Conservation (phyloP, 1,140 invertebrate genomes). For the Rhynchophorus ferrugineus region DNA sequence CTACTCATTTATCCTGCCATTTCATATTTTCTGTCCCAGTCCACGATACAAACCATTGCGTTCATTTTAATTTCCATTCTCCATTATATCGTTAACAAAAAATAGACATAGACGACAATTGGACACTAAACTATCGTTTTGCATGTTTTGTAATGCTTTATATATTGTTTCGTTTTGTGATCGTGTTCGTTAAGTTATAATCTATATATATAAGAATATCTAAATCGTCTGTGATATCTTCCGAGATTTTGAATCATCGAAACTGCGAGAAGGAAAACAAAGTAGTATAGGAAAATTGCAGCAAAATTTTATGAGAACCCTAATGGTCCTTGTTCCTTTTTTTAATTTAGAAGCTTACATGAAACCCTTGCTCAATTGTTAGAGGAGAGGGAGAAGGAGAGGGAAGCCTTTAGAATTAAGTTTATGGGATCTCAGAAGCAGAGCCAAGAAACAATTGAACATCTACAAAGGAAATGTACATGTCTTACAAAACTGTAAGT, state of each 20-base stretch:
- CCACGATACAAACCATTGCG: conserved; percentile 30
- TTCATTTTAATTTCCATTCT: conserved; percentile 31
- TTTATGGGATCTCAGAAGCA: conserved; percentile 33
- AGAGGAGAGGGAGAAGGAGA: conserved; percentile 32
- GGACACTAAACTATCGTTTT: background rate
- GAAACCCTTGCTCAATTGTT: conserved; percentile 33
- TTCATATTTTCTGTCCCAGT: conserved; percentile 36
- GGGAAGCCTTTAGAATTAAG: conserved; percentile 30
- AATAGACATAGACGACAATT: background rate
- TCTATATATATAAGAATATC: too few relatives aligned
- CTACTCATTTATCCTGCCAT: conserved; percentile 35
- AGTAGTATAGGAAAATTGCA: too few relatives aligned
- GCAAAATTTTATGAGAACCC: too few relatives aligned
- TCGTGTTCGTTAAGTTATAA: too few relatives aligned
- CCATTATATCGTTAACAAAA: conserved; percentile 16
- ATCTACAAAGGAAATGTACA: conserved; percentile 45
- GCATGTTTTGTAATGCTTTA: background rate
- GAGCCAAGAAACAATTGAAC: conserved; percentile 44
- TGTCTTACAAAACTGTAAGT: conserved; percentile 50
- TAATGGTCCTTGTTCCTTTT: conserved; percentile 23
- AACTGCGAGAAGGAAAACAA: too few relatives aligned
- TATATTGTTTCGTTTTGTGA: background rate
- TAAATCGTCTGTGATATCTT: too few relatives aligned
- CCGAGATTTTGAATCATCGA: too few relatives aligned
- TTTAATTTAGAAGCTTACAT: conserved; percentile 33